A percentile compares a stretch with the other conserved stretches of the same genome.
phyloP scores from a whole-genome alignment of 1,140 invertebrate species.

The Philotrypesis tridentata region DNA sequence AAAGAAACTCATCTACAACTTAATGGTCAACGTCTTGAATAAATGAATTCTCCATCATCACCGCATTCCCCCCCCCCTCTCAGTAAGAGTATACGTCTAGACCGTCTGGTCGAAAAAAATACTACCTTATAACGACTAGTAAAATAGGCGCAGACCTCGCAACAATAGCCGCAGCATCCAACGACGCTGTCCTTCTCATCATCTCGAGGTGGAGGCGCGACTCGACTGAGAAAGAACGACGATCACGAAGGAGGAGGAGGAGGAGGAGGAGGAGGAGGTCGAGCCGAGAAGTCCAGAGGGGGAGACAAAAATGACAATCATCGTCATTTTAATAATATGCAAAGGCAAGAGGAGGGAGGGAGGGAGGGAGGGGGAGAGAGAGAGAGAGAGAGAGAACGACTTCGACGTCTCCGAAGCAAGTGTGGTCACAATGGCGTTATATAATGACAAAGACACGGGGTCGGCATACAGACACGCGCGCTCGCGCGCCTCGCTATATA shows the following conservation, averaged over 20 bases:
- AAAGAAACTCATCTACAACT: no score
- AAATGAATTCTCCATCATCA: no score
- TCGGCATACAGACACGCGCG: slow-evolving; percentile 5
- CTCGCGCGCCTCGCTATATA: no score
- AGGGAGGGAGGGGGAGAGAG: background rate
- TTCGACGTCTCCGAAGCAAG: slow-evolving; percentile 68
- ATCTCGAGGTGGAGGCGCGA: slow-evolving; percentile 10
- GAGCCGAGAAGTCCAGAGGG: slow-evolving; percentile 48
- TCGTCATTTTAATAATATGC: slow-evolving; percentile 75
- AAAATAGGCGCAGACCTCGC: background rate
- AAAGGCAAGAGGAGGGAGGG: slow-evolving; percentile 59
- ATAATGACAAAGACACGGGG: slow-evolving; percentile 71
- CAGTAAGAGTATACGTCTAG: background rate
- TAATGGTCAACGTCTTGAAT: no score
- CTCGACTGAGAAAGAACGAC: slow-evolving; percentile 29
- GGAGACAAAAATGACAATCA: slow-evolving; percentile 74
- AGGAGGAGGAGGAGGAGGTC: slow-evolving; percentile 45
- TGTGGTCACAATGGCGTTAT: slow-evolving; percentile 74
- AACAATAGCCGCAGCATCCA: slow-evolving; percentile 37
- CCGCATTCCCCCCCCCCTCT: no score
- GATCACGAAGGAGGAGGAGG: slow-evolving; percentile 23
- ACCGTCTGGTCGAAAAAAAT: background rate
- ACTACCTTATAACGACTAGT: background rate
- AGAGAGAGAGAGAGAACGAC: slow-evolving; percentile 55
- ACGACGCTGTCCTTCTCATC: background rate